Evolutionary conservation across 1,140 invertebrate genomes (phyloP).

Genomic region (Drosophila prosaltans): DNA sequence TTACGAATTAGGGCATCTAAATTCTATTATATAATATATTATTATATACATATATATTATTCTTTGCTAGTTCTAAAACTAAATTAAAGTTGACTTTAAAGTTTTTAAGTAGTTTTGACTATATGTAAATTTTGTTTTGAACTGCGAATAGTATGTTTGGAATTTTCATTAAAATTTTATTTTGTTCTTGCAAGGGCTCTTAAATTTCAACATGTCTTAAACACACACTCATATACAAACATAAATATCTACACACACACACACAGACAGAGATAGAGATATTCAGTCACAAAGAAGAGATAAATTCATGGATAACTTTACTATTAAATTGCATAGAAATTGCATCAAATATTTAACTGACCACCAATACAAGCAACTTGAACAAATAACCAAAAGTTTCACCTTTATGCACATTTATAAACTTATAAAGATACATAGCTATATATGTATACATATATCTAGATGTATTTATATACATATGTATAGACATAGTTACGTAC

Average conservation of each 20-base stretch:
- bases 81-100: not conserved
- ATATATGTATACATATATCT: constrained; percentile 12
- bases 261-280: not conserved
- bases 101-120: not conserved
- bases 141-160: not conserved
- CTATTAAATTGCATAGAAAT: constrained; percentile 78
- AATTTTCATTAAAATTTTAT: constrained; percentile 13
- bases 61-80: not conserved
- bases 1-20: no score
- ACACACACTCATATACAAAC: not conserved
- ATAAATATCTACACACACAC: not conserved
- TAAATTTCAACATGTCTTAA: not conserved
- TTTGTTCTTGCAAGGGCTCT: not conserved
- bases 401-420: constrained; percentile 5
- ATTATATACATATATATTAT: no score
- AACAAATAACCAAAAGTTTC: constrained; percentile 41
- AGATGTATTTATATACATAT: not conserved
- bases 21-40: not conserved
- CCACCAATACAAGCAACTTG: constrained; percentile 33
- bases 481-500: not conserved
- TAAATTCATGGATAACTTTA: constrained; percentile 58
- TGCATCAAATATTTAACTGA: constrained; percentile 78
- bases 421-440: not conserved
- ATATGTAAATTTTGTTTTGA: not conserved
- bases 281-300: not conserved